These are phyloP conservation scores for Tympanuchus pallidicinctus DNA, from an alignment of 2,113 vertebrate species.

Conservation along the genomic window DNA sequence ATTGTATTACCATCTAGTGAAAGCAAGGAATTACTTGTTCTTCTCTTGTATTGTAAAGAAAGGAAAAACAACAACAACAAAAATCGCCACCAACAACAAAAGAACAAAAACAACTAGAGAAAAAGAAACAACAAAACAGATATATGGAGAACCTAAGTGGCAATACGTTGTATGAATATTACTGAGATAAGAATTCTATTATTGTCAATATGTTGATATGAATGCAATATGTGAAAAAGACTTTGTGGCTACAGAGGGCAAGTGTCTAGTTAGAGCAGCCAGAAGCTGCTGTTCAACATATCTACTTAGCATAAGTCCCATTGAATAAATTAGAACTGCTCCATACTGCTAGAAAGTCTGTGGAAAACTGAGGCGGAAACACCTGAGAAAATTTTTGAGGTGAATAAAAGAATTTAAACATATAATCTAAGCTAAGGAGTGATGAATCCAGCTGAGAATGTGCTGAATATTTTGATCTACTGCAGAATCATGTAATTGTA, in stretches of 20 bases:
- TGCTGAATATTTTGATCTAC: slow-evolving; percentile 17
- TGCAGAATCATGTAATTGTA: slow-evolving; percentile 9
- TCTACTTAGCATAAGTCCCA: neutral
- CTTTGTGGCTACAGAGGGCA: neutral
- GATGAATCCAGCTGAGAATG: neutral
- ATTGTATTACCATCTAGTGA: neutral
- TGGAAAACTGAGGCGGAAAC: neutral
- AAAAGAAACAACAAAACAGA: neutral
- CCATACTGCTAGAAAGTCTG: neutral
- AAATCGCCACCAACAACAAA: neutral
- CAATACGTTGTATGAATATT: rapidly evolving
- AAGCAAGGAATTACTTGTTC: neutral
- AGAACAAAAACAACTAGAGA: neutral
- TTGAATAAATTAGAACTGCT: neutral
- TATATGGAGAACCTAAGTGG: neutral
- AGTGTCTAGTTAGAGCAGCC: neutral
- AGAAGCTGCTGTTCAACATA: neutral
- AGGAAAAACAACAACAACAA: neutral
- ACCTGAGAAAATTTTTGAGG: neutral
- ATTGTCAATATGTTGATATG: neutral
- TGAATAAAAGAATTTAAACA: neutral
- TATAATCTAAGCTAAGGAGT: neutral
- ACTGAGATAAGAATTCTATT: neutral
- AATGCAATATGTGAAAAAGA: neutral
- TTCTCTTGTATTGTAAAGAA: neutral